Percentiles rank a stretch among this genome's conserved stretches.
phyloP scores from a whole-genome alignment of 2,113 vertebrate species.

The Dipodomys merriami region DNA sequence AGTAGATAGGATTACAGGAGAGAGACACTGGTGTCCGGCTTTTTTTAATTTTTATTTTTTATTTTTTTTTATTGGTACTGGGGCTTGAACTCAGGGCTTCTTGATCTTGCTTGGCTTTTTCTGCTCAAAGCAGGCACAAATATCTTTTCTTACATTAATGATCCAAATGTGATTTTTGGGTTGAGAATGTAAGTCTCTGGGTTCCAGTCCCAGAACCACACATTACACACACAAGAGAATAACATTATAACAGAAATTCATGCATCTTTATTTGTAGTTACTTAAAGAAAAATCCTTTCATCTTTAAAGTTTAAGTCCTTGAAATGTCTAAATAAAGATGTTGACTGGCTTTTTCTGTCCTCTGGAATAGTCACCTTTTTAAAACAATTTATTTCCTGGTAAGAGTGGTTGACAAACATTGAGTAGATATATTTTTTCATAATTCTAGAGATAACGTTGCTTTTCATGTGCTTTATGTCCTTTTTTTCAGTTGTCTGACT shows the following conservation, averaged over 20 bases:
- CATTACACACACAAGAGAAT: background rate
- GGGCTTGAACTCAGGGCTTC: too few species aligned
- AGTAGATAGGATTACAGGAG: too few species aligned
- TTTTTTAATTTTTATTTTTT: too few species aligned
- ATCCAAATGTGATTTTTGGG: background rate
- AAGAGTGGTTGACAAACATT: background rate
- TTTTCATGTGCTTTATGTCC: slow-evolving; percentile 58
- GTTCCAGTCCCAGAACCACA: background rate
- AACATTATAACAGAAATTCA: background rate
- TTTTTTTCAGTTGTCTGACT: slow-evolving; percentile 88
- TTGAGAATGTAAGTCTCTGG: background rate
- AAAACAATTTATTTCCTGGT: slow-evolving; percentile 6
- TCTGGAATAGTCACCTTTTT: slow-evolving; percentile 14
- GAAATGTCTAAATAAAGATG: slow-evolving; percentile 18
- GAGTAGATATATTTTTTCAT: background rate
- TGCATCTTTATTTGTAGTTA: background rate
- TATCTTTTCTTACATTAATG: background rate
- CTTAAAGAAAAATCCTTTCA: background rate
- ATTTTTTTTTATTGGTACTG: too few species aligned
- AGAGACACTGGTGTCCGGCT: too few species aligned
- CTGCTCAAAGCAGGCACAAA: too few species aligned
- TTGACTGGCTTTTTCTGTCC: slow-evolving; percentile 7
- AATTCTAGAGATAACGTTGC: background rate
- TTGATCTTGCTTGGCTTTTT: too few species aligned
- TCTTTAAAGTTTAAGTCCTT: slow-evolving; percentile 16